Evolutionary conservation across 2,888 invertebrate genomes (phyloP), one percentile per base, ranked within the genome.

Genomic region (Melikaiella ostensackeni): DNA sequence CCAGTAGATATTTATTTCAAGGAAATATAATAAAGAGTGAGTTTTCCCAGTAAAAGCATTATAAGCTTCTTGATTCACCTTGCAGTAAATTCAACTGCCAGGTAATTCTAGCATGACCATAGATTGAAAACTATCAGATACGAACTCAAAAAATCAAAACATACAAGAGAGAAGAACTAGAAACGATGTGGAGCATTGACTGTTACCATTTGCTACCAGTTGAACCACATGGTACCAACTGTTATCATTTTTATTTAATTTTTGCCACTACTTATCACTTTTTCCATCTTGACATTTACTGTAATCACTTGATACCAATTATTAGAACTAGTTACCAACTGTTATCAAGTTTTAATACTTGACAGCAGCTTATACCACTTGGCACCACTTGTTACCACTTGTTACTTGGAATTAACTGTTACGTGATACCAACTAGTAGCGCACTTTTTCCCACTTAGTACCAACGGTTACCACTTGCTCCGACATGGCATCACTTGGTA

Each of bases 1-100:
- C 24, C 27, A 30, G n/a, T 19, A 8, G 38, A 66, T 66, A 46
- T 66, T 66, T 30, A 46, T 46, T 66, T 66, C 66, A 46, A 27
- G 19, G n/a, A 66, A 62, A 30, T 33, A 30, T 30, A n/a, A 30
- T 33, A 30, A n/a, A 63, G 5, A 13, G 13, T 27, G 11, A 57
- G 24, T 57, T 57, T 57, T 57, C 57, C 11, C 1, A 24, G 24
- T 57, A 27, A 57, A 57, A 13, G 13, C 21, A 24, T 57, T 57
- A 11, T 13, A 27, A 24, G 5, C 13, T 24, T 24, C 6, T 24
- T 57, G 5, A 57, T 27, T 24, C 24, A 57, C 1, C 16, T 13
- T 11, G 1, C 24, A 57, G 13, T 24, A 57, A 11, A 57, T 24
- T 57, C n/a, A 24, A 21, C 24, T 57, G 11, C 5, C 24, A 57